Base-by-base conservation (phyloP, 2,113 vertebrate genomes). In the Bos javanicus region DNA sequence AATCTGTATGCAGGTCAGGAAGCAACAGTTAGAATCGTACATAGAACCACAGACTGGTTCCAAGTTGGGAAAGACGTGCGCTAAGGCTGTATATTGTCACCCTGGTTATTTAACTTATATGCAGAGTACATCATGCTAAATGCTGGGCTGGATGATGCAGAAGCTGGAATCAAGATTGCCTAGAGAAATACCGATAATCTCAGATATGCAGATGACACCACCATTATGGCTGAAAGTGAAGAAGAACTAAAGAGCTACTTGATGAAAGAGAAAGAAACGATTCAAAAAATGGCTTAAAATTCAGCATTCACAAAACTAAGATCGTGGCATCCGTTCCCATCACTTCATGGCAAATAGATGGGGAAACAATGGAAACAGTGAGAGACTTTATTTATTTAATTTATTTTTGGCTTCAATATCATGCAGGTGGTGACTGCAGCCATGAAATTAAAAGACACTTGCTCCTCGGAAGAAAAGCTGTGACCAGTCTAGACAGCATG, bases 1-100 rank as follows among this genome's bases (percentile, higher is more conserved):
- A 64, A 64, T n/a, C 15, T 64, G 30, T 64, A n/a, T 64, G 62
- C 30, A n/a, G 15, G 30, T 64, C 7, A 64, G n/a, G 30, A n/a
- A 64, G 8, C 15, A 17, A n/a, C 15, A 64, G 30, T 33, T 64
- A 64, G 62, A n/a, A 64, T 7, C 17, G 30, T 7, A n/a, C 30
- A n/a, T 64, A 30, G 62, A 17, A n/a, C 62, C 17, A 64, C 7
- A 4, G 62, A 64, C 60, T n/a, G 62, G 15, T 64, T 64, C 30
- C 62, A 64, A 64, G 15, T 17, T 64, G 62, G 62, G 62, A 64
- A 64, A 64, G 30, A 7, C 0, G 3, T 17, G 17, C 0, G 0
- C 15, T 15, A 64, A n/a, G 15, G 62, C 15, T 64, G 30, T 64
- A 64, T 64, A n/a, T 64, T 64, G 30, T 64, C 62, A 64, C 30